Conservation (phyloP, 1,140 invertebrate genomes). For the Ips typographus region DNA sequence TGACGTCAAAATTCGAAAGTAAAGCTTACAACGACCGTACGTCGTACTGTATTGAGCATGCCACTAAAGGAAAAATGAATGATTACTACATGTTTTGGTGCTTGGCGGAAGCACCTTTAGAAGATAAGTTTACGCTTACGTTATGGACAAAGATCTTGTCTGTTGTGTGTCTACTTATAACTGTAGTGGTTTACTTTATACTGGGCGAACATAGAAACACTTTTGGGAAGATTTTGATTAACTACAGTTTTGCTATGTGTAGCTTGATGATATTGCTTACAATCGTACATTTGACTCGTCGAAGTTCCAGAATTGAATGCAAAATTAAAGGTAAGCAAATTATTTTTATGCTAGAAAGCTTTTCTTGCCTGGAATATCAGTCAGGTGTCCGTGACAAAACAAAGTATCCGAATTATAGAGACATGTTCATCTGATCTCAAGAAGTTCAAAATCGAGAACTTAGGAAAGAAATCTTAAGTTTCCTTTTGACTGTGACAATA, state of each 20-base stretch:
- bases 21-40: slow-evolving; percentile 9
- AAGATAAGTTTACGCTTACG: slow-evolving; percentile 36
- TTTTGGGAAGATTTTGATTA: slow-evolving; percentile 51
- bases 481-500: not conserved
- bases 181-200: slow-evolving; percentile 48
- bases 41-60: slow-evolving; percentile 42
- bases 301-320: slow-evolving; percentile 17
- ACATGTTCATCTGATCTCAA: not conserved
- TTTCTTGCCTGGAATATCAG: too few relatives aligned
- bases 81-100: slow-evolving; percentile 34
- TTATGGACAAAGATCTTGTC: slow-evolving; percentile 46
- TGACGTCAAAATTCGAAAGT: not conserved
- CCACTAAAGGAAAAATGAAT: slow-evolving; percentile 21
- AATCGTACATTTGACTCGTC: slow-evolving; percentile 15
- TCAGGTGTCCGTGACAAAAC: too few relatives aligned
- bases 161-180: slow-evolving; percentile 48
- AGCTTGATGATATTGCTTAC: slow-evolving; percentile 41
- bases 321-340: slow-evolving; percentile 32
- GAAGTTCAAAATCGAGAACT: not conserved
- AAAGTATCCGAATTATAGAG: too few relatives aligned
- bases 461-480: not conserved
- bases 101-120: not conserved
- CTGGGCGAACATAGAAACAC: slow-evolving; percentile 48
- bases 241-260: slow-evolving; percentile 46
- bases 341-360: too few relatives aligned